Evolutionary conservation across 2,113 vertebrate species (phyloP).

Genomic region (Strigops habroptila): DNA sequence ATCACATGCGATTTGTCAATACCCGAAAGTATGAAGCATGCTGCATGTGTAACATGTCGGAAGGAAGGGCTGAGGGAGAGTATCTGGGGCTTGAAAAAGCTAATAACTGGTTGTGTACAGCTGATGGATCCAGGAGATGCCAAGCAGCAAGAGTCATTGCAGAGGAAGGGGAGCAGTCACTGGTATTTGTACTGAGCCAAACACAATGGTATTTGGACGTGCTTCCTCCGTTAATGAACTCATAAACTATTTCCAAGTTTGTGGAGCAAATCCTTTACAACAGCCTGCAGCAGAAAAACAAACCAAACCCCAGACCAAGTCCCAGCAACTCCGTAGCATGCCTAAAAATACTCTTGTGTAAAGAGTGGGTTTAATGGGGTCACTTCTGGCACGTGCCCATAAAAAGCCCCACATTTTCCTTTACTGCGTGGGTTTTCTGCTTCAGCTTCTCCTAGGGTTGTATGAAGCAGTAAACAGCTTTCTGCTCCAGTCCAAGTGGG

Average conservation of each 20-base stretch:
- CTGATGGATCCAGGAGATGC: not conserved
- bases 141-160: not conserved
- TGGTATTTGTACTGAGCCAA: conserved; percentile 1
- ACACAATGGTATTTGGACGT: conserved; percentile 27
- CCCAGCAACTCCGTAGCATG: not conserved
- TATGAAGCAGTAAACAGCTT: not conserved
- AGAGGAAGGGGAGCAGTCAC: conserved; percentile 30
- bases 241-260: not conserved
- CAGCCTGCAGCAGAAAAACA: not conserved
- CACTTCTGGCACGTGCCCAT: not conserved
- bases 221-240: not conserved
- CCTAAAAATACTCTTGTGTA: not conserved
- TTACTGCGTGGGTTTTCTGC: not conserved
- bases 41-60: fast-evolving
- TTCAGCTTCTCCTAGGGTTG: not conserved
- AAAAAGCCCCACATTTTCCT: not conserved
- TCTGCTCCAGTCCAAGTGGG: not conserved
- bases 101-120: not conserved
- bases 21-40: not conserved
- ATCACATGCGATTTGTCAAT: not conserved
- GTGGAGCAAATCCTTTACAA: not conserved
- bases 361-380: not conserved
- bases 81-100: not conserved
- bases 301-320: not conserved
- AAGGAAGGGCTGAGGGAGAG: not conserved